Evolutionary conservation across 2,888 invertebrate species (phyloP), one percentile per base, ranked within the genome.

Genomic region (Icerya purchasi): DNA sequence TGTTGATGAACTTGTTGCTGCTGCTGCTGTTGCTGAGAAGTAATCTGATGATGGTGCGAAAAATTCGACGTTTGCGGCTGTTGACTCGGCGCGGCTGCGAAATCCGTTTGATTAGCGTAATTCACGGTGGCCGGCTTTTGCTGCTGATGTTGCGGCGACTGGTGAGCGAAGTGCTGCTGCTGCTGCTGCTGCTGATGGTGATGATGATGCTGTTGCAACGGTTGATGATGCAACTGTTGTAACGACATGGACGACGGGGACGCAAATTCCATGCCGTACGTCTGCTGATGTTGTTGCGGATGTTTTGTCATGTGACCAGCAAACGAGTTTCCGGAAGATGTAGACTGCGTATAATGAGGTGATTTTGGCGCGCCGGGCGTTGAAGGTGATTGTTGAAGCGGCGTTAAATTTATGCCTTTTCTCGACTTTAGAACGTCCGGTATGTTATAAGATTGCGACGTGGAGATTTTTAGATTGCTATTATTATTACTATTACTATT

Each of bases 361-460:
- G n/a, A n/a, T n/a, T n/a, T n/a, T n/a, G n/a, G n/a, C n/a, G n/a
- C n/a, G n/a, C n/a, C n/a, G n/a, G n/a, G n/a, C n/a, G n/a, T n/a
- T n/a, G n/a, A n/a, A n/a, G n/a, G n/a, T n/a, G n/a, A n/a, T n/a
- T n/a, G n/a, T n/a, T n/a, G n/a, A 10, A 60, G 56, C 52, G 60
- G 56, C 8, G 60, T 60, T 14, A 60, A 23, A 20, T 60, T 60
- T 1, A 60, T 60, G 22, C 56, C 56, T 22, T 60, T 60, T 56
- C 56, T 55, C 20, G 21, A 52, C 19, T 25, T 49, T 14, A 60
- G 22, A 14, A 56, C 51, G 5, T 60, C 60, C 36, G 60, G 60
- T n/a, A 60, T 56, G 14, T 14, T 36, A 36, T 36, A 36, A 36
- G 36, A 5, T 5, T 5, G 14, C 36, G 36, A 14, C 5, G 36